Base-by-base conservation (phyloP, 2,113 vertebrate genomes). In the Mixornis gularis region DNA sequence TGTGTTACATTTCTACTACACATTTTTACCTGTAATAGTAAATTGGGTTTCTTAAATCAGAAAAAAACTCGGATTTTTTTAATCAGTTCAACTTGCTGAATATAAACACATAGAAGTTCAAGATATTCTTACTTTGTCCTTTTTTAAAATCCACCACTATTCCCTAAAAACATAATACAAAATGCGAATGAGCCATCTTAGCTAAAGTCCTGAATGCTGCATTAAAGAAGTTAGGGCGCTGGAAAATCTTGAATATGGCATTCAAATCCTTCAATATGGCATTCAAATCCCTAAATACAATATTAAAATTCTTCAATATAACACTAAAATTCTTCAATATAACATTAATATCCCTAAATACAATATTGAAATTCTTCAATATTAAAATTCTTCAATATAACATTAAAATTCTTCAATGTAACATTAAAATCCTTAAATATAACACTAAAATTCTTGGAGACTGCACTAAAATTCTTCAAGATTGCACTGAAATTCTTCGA, bases 211-310 rank as follows among this genome's bases (percentile, higher is more conserved):
- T 12, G 18, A 74, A 32, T 0, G 9, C 16, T 25, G 9, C 2
- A 1, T 18, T n/a, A 30, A 38, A 74, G 13, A 44, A 52, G 14
- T 48, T 2, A 1, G 3, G 15, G 8, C 0, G 0, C 4, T 13
- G 30, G 24, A 29, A 78, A 73, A 12, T 17, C 30, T 58, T n/a
- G 16, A 69, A 52, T 20, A 19, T 11, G 20, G 25, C 7, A 38
- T 19, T 17, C 19, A 41, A 77, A 76, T 49, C 17, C 7, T 7
- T 25, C 43, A 44, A 20, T 49, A 77, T 9, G 0, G 4, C 17
- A 62, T 10, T 18, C 4, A n/a, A 68, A 62, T n/a, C 7, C 15
- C 49, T 46, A 10, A 46, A 11, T 21, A 52, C 8, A 13, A 24
- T 8, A 60, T 20, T 17, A 34, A 46, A 58, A 56, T 21, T 10